Evolutionary conservation across 2,888 invertebrate genomes (phyloP).

Genomic region (Lasioglossum morio): DNA sequence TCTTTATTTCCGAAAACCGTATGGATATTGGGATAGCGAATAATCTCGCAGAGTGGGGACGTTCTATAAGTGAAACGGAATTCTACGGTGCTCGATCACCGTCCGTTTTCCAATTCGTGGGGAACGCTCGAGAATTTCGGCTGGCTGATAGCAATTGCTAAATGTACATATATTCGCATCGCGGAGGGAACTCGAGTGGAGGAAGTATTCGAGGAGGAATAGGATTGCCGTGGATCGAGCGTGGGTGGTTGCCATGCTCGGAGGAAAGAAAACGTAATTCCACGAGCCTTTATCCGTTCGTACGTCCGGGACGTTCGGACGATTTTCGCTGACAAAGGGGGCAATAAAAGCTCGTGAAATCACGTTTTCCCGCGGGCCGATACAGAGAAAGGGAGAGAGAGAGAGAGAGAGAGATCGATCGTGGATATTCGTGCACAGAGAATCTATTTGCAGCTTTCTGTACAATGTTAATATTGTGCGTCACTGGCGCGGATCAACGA

Average conservation of each 20-base stretch:
- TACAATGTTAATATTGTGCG: slow-evolving; percentile 16
- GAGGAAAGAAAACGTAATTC: slow-evolving; percentile 36
- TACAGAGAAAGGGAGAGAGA: background rate
- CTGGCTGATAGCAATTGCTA: slow-evolving; percentile 29
- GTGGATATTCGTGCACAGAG: slow-evolving; percentile 4
- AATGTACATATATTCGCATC: slow-evolving; percentile 3
- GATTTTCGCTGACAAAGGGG: slow-evolving; percentile 5
- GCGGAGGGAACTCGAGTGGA: background rate
- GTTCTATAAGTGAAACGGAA: background rate
- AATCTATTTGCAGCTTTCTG: slow-evolving; percentile 16
- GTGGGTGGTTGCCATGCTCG: background rate
- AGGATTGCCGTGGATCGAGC: slow-evolving; percentile 12
- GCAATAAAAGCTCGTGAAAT: background rate
- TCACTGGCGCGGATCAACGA: slow-evolving; percentile 1
- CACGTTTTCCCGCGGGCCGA: slow-evolving; percentile 19
- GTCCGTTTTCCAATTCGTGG: slow-evolving; percentile 33
- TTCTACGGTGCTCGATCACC: background rate
- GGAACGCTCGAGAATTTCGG: slow-evolving; percentile 19
- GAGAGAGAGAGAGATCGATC: background rate
- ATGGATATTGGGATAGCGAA: background rate
- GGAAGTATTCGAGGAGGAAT: background rate
- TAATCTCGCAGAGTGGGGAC: background rate
- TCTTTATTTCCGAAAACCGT: background rate
- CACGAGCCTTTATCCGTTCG: slow-evolving; percentile 12
- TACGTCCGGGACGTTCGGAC: background rate